Percentiles rank a stretch among this genome's conserved stretches.
These are phyloP conservation scores for Dicentrarchus labrax DNA, from an alignment of 2,113 vertebrate species.

Conservation along the genomic window DNA sequence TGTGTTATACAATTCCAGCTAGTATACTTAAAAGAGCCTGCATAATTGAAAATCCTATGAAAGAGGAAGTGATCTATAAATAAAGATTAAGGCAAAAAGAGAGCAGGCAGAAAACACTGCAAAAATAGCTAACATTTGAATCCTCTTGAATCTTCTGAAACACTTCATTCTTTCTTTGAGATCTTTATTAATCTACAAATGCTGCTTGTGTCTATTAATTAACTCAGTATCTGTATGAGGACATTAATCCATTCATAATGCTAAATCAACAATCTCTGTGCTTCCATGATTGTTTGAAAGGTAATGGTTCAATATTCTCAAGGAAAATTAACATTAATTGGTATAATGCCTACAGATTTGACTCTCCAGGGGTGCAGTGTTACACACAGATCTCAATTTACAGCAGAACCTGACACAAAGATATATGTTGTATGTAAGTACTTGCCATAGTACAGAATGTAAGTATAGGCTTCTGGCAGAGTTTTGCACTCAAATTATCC, in stretches of 20 bases:
- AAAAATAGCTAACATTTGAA: neutral
- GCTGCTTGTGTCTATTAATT: neutral
- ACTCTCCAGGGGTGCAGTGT: neutral
- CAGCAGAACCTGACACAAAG: neutral
- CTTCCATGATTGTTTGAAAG: too few relatives aligned
- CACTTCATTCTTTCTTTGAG: neutral
- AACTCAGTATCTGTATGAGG: neutral
- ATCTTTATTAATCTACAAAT: neutral
- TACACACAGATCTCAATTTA: neutral
- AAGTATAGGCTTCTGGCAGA: neutral
- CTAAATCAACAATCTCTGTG: neutral
- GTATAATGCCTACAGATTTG: neutral
- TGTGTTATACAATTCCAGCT: slow-evolving; percentile 31
- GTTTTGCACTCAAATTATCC: neutral
- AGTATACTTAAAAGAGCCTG: slow-evolving; percentile 41
- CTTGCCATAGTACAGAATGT: neutral
- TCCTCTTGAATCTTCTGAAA: neutral
- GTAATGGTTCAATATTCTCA: neutral
- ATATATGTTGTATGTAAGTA: neutral
- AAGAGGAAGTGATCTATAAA: slow-evolving; percentile 51
- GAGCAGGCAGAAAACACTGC: slow-evolving; percentile 7
- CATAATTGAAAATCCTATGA: slow-evolving; percentile 53
- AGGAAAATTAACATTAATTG: neutral
- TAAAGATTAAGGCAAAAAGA: slow-evolving; percentile 23
- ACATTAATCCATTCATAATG: neutral